These are phyloP conservation scores for Ceyx cyanopectus DNA, from an alignment of 2,113 vertebrate species.

Conservation along the genomic window DNA sequence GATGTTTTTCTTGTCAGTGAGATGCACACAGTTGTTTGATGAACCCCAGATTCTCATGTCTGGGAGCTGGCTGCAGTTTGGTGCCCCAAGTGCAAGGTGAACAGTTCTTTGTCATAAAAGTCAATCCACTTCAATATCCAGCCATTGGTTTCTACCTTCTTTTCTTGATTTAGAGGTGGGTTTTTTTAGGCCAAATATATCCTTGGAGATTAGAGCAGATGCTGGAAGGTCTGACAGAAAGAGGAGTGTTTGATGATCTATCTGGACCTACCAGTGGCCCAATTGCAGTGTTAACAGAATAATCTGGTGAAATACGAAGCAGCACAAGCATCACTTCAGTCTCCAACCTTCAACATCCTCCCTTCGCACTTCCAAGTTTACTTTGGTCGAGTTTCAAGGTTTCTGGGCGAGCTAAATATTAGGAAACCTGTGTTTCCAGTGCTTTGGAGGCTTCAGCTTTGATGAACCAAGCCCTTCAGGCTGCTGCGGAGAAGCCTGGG, in stretches of 20 bases:
- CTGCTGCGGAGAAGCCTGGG: constrained; percentile 26
- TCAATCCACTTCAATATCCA: accelerated
- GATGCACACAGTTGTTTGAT: too few relatives aligned
- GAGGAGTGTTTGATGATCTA: background rate
- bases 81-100: background rate
- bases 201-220: background rate
- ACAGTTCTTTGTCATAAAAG: background rate
- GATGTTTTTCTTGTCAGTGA: background rate
- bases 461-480: constrained; percentile 39
- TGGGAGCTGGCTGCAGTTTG: background rate
- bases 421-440: background rate
- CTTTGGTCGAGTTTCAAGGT: background rate
- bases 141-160: background rate
- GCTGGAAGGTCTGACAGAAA: background rate
- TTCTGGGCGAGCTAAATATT: background rate
- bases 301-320: background rate
- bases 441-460: background rate
- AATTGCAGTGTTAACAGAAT: background rate
- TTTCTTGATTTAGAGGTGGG: accelerated
- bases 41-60: accelerated
- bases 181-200: background rate
- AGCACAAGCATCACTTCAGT: background rate
- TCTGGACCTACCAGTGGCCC: background rate
- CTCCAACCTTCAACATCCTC: background rate
- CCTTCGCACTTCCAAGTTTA: background rate